Base-by-base conservation (phyloP, 1,140 invertebrate species). In the Himalopsyche phryganea region DNA sequence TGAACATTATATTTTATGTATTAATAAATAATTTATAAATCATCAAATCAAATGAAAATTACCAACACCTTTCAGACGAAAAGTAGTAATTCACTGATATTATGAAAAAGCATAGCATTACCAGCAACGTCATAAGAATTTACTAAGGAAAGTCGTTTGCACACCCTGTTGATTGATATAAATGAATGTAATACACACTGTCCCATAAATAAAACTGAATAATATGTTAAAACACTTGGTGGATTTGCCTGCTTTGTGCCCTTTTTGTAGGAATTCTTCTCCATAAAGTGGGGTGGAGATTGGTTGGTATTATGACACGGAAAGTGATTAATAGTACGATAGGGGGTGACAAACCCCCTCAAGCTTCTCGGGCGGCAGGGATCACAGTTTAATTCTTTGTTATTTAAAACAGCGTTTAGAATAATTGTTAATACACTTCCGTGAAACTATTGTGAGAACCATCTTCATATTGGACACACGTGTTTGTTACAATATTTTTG, bases 191-290 rank as follows among this genome's bases (percentile, higher is more conserved):
- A 46, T 46, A 55, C 50, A 55, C 38, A 19, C 46, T 23, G 50
- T 40, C 10, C 42, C 74, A 77, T 77, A 77, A 78, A 78, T 78
- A 78, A 78, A 76, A 71, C 73, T 75, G 75, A 5, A 28, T 28
- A 78, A 78, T 78, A 78, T 78, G 74, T 75, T 78, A 75, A 75
- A 78, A 78, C 75, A 76, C 75, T 76, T 73, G n/a, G 36, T 36
- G 32, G 13, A 32, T 32, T 44, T 44, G 18, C 48, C 45, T 14
- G 36, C 28, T 49, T 33, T 23, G 17, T 58, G 46, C 42, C 32
- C 48, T 45, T 35, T 36, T 35, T 17, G 14, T 36, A 15, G 13
- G 1, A 19, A 19, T 28, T 28, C 9, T 28, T 9, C 23, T 28
- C 23, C 23, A 28, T 9, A 28, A 28, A 28, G 23, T 28, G 40